Evolutionary conservation across 2,113 vertebrate species (phyloP), one percentile per base, ranked within the genome.

Genomic region (Misgurnus anguillicaudatus): DNA sequence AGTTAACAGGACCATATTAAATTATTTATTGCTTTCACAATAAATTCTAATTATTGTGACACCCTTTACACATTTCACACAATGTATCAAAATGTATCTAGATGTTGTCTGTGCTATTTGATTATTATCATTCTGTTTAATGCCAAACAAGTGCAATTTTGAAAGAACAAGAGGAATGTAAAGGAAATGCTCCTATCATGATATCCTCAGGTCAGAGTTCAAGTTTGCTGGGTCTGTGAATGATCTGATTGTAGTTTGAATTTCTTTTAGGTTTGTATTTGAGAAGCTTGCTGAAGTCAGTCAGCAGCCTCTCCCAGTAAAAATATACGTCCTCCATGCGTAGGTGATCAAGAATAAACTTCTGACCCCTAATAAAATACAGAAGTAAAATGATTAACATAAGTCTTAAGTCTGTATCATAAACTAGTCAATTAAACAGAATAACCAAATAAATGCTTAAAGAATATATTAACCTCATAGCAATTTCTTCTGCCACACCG

Each of bases 231-330:
- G 77, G 19, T 85, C 79, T 90, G 79, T 89, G 87, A 60, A 83
- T 66, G 79, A 99, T 92, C 86, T 95, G 92, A 0, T 77, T 90
- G 90, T 95, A 97, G 84, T 76, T 85, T 80, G 86, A 90, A 75
- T 80, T 94, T 71, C 88, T 91, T 83, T 92, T 90, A 36, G 96
- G 97, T 80, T 93, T 93, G 88, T 97, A 99, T 77, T 91, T 91
- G 75, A 99, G 89, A 41, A 95, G 89, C 64, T 87, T 91, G 79
- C 95, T 91, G 58, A 95, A 98, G 58, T 94, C 92, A 1, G 89
- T 93, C 72, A 99, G 92, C 62, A 99, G 94, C 68, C 82, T 90
- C 86, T 96, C 91, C 98, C 97, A 99, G 90, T 99, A 99, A 88
- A 95, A 97, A 77, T 94, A 94, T 70, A 99, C 72, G 0, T 99